Conservation (phyloP, 2,113 vertebrate species). For the Synchiropus splendidus region DNA sequence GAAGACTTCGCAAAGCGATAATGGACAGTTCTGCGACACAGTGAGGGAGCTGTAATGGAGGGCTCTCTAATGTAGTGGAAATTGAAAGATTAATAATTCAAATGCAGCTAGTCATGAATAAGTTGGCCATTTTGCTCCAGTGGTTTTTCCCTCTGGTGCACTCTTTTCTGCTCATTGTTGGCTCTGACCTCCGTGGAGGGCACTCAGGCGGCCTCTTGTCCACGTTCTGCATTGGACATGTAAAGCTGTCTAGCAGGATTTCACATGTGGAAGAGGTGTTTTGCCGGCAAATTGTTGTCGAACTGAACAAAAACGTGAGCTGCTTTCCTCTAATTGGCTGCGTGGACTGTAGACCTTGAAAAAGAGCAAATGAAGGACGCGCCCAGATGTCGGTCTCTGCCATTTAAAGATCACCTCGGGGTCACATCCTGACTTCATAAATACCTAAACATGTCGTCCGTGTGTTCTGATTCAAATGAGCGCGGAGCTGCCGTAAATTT, state of each 20-base stretch:
- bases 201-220: conserved; percentile 7
- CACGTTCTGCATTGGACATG: conserved; percentile 23
- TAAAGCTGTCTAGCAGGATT: conserved; percentile 34
- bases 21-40: conserved; percentile 54
- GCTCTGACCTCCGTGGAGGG: conserved; percentile 49
- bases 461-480: conserved; percentile 79
- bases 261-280: conserved; percentile 16
- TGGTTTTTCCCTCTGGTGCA: conserved; percentile 42
- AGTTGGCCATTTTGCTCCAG: conserved; percentile 60
- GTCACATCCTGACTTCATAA: conserved; percentile 75
- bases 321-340: too few species aligned
- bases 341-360: too few species aligned
- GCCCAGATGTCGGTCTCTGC: too few species aligned
- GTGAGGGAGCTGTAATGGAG: conserved; percentile 67
- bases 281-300: too few species aligned
- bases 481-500: conserved; percentile 77
- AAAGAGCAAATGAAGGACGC: too few species aligned
- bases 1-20: conserved; percentile 48
- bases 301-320: too few species aligned
- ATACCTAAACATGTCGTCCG: conserved; percentile 65
- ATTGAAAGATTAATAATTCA: conserved; percentile 98
- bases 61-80: conserved; percentile 77
- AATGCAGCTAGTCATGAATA: conserved; percentile 81
- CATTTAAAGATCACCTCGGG: too few species aligned
- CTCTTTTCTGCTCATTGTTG: conserved; percentile 27